These are phyloP conservation scores for Petromus typicus DNA, from an alignment of 2,113 vertebrate genomes.

Conservation along the genomic window DNA sequence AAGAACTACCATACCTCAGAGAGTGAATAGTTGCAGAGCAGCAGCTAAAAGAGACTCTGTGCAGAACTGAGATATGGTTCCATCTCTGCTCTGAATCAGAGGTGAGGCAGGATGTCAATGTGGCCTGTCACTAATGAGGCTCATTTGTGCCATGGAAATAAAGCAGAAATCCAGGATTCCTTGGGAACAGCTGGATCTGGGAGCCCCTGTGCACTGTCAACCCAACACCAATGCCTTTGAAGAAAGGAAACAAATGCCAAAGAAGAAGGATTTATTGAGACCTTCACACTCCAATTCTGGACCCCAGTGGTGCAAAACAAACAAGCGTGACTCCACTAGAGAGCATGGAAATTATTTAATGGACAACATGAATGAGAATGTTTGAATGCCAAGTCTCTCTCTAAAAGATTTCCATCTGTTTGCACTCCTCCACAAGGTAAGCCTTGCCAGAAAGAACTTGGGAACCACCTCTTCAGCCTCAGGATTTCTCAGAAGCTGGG, in stretches of 20 bases:
- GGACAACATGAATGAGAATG: neutral
- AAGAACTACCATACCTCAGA: neutral
- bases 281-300: neutral
- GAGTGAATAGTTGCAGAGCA: neutral
- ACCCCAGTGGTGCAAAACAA: neutral
- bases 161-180: constrained; percentile 5
- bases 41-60: neutral
- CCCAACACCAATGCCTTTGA: neutral
- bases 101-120: neutral
- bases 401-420: neutral
- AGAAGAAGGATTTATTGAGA: neutral
- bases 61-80: neutral
- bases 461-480: neutral
- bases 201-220: neutral
- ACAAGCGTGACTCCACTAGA: neutral
- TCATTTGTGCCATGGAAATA: constrained; percentile 7
- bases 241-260: neutral
- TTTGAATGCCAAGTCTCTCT: neutral
- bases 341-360: neutral
- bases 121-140: neutral
- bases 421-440: neutral
- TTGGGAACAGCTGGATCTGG: neutral
- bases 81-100: constrained; percentile 6
- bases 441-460: fast-evolving
- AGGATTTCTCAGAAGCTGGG: neutral